A percentile compares a stretch with the other conserved stretches of the same genome.
phyloP scores from a whole-genome alignment of 1,140 invertebrate genomes.

The Drosophila nikananu region DNA sequence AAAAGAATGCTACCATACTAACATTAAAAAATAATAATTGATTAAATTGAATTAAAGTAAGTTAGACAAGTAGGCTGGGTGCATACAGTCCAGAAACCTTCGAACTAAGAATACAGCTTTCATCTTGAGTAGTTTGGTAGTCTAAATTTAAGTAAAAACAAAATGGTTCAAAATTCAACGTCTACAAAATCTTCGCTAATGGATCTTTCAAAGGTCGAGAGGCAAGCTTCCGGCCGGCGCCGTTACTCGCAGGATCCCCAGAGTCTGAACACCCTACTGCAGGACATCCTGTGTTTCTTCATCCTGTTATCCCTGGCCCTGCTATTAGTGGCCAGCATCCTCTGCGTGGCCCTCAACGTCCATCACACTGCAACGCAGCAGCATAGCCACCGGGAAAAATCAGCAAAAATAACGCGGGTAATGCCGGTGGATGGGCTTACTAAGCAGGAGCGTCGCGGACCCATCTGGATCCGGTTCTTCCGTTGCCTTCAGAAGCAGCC shows the following conservation, averaged over 20 bases:
- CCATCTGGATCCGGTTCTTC: slow-evolving; percentile 14
- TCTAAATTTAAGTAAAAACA: slow-evolving; percentile 30
- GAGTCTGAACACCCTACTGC: slow-evolving; percentile 19
- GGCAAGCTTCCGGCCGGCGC: slow-evolving; percentile 1
- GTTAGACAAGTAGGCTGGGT: slow-evolving; percentile 44
- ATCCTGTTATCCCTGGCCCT: slow-evolving; percentile 34
- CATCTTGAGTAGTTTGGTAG: slow-evolving; percentile 37
- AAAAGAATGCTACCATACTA: too few relatives aligned
- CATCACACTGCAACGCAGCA: not conserved
- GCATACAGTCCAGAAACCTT: not conserved
- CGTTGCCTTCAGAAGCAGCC: not conserved
- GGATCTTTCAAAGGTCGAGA: slow-evolving; percentile 35
- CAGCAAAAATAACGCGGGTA: not conserved
- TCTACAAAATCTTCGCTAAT: slow-evolving; percentile 1
- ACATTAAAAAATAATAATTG: not conserved
- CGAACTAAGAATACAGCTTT: not conserved
- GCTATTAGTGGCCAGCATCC: slow-evolving; percentile 28
- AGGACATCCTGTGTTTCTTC: slow-evolving; percentile 54
- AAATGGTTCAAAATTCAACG: not conserved
- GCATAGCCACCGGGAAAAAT: not conserved
- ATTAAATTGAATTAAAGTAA: too few relatives aligned
- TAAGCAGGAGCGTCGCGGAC: not conserved
- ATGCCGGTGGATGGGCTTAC: not conserved
- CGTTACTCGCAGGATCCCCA: not conserved
- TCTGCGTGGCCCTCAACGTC: slow-evolving; percentile 30